Evolutionary conservation across 2,113 vertebrate species (phyloP), one percentile per base, ranked within the genome.

Genomic region (Phainopepla nitens): DNA sequence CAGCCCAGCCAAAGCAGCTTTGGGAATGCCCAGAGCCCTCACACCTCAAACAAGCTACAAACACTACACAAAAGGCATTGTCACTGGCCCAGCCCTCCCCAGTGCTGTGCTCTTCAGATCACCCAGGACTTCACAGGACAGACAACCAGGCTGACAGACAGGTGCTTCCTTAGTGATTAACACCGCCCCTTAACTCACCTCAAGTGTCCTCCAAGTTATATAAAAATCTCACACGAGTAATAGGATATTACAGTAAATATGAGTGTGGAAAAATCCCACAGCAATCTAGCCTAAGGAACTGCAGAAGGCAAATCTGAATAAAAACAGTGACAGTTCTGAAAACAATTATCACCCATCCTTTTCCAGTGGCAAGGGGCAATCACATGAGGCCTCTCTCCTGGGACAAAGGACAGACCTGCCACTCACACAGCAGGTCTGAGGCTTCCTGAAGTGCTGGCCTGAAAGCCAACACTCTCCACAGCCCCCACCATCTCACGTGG

Each of bases 111-210:
- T n/a, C 89, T 47, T 45, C 62, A 62, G 50, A 61, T 88, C 70
- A 54, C 62, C 45, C 44, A 39, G 6, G 27, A 44, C 47, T 50
- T 71, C 0, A 0, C 0, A 56, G 44, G 56, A 72, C 25, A 70
- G n/a, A 6, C 64, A 33, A 18, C 33, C 24, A 75, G 51, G 49
- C 80, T 70, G 71, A 73, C 62, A 71, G 25, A 31, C 42, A 29
- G 6, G 82, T 6, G n/a, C 21, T 39, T 42, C 33, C 18, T 4
- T 6, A 62, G 33, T 39, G 42, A 45, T 11, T 35, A 66, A 69
- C 14, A 21, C 39, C 39, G 9, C 13, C 36, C 73, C 51, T 31
- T 33, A 64, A 44, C 28, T 69, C 76, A 57, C 25, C n/a, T 39
- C 62, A 49, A 33, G 27, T 12, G 42, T 28, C 31, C 44, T 61